Conservation (phyloP, 2,113 vertebrate species). For the Jacana jacana region DNA sequence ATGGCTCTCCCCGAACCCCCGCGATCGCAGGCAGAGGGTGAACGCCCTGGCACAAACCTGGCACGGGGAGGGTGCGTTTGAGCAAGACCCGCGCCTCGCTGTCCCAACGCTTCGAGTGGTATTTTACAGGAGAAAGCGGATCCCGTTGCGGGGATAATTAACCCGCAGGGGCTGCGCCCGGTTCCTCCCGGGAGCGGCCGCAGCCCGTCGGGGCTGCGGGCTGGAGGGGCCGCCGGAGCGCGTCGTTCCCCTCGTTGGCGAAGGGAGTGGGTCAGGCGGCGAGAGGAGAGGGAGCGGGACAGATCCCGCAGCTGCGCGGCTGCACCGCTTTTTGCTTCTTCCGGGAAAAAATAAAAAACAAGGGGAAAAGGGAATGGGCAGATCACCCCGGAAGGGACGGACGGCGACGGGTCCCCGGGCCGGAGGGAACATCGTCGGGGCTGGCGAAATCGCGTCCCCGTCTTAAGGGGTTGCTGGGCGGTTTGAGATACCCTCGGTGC, state of each 20-base stretch:
- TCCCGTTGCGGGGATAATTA: not conserved
- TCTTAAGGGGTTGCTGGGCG: not conserved
- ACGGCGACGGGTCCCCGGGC: not conserved
- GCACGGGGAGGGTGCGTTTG: fast-evolving
- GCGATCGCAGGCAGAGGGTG: not conserved
- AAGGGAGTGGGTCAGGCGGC: not conserved
- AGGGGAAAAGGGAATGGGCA: not conserved
- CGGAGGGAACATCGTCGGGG: not conserved
- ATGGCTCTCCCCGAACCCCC: not conserved
- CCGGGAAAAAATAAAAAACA: not conserved
- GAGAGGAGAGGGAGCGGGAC: not conserved
- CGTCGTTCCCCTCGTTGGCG: not conserved
- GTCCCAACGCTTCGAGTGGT: not conserved
- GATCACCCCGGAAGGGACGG: not conserved
- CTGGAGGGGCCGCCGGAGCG: not conserved
- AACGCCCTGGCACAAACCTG: not conserved
- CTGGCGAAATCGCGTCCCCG: not conserved
- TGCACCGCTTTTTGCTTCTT: not conserved
- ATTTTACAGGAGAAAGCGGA: not conserved
- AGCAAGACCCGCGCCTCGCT: not conserved
- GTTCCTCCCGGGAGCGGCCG: not conserved
- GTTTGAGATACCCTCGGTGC: not conserved
- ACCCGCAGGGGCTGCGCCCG: not conserved
- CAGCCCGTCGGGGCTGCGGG: not conserved
- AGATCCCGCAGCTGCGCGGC: not conserved